Base-by-base conservation (phyloP, 2,113 vertebrate species). In the Eira barbara region DNA sequence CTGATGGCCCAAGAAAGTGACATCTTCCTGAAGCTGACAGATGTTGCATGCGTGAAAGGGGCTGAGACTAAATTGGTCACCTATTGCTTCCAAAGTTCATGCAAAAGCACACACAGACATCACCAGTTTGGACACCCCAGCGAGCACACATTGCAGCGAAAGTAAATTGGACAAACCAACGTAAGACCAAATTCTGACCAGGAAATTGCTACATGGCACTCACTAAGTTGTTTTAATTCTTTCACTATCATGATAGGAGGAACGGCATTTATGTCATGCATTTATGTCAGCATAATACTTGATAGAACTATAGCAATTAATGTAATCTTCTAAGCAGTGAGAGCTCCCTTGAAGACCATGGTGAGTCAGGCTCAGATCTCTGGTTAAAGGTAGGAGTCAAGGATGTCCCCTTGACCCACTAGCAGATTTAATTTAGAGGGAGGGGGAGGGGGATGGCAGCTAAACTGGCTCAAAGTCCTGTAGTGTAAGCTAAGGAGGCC, bases 21-120 rank as follows among this genome's bases (percentile, higher is more conserved):
- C 34, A 34, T 82, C 36, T 52, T 15, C 15, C n/a, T 11, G 27
- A 80, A 90, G 98, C 69, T 96, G 94, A 57, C 78, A 39, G 94
- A 57, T 74, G 36, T 29, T 67, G 45, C 0, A 8, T 87, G 69
- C 29, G 6, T 57, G 31, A 74, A 63, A 91, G 42, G n/a, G 34
- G 23, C 11, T 31, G 0, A 29, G 10, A 14, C 0, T 91, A 27
- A 59, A 59, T 45, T 59, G 23, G 15, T 74, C 71, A 78, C 27
- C 6, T 29, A 20, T 10, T 27, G 7, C 67, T 94, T 92, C 23
- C 65, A 71, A 92, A 63, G n/a, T 59, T 74, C 63, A 81, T 11
- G 25, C 42, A 61, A 85, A 94, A 83, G 80, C 39, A 49, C 10
- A 52, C 12, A 29, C 9, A 82, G 34, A 27, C 29, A 36, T 81